phyloP scores from a whole-genome alignment of 2,888 invertebrate genomes.

The Sarcophaga subvicina region DNA sequence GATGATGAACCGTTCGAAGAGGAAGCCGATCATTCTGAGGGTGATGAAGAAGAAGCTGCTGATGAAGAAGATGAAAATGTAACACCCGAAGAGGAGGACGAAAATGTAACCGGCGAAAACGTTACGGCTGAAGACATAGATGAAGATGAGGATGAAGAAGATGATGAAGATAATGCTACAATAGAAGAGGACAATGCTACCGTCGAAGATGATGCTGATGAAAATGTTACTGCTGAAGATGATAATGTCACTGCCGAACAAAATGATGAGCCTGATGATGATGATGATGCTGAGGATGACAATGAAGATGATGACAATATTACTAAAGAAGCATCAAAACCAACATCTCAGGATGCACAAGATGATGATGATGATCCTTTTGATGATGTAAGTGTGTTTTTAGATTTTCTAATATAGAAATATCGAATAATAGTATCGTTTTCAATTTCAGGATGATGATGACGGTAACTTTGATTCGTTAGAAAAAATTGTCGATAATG shows the following conservation, averaged over 20 bases:
- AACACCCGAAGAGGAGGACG: constrained; percentile 76
- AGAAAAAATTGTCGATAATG: constrained; percentile 80
- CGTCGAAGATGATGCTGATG: constrained; percentile 72
- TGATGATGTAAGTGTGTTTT: constrained; percentile 81
- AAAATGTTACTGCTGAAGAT: constrained; percentile 81
- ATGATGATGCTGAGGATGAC: constrained; percentile 70
- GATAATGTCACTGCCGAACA: constrained; percentile 74
- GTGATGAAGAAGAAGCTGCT: constrained; percentile 79
- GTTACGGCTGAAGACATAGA: constrained; percentile 74
- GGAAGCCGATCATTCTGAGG: constrained; percentile 80
- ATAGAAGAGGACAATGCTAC: constrained; percentile 75
- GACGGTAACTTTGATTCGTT: constrained; percentile 79
- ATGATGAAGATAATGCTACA: constrained; percentile 77
- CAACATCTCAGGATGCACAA: constrained; percentile 68
- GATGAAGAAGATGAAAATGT: constrained; percentile 76
- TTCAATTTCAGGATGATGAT: constrained; percentile 74
- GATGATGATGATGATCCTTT: constrained; percentile 80
- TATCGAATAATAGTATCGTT: not conserved
- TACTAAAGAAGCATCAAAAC: constrained; percentile 54
- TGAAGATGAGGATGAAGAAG: constrained; percentile 70
- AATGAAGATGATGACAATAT: constrained; percentile 71
- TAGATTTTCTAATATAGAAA: not conserved
- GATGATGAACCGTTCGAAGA: constrained; percentile 74
- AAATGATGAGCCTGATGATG: constrained; percentile 77
- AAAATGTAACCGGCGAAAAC: constrained; percentile 77